These are phyloP conservation scores for Pelochelys cantorii DNA, from an alignment of 2,797 vertebrate species.

Conservation along the genomic window DNA sequence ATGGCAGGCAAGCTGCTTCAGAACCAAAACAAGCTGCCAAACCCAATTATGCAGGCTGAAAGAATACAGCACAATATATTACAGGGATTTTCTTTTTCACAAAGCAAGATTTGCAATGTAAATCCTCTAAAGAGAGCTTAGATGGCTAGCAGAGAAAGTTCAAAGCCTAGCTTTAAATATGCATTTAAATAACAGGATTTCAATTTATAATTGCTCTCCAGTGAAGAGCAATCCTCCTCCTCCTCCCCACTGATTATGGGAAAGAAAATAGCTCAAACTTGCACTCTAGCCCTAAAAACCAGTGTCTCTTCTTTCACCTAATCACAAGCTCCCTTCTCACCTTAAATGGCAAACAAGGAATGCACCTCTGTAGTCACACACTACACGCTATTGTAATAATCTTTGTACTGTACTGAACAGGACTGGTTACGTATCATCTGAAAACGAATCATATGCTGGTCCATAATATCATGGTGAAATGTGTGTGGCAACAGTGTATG, in stretches of 20 bases:
- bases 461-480: too few relatives aligned
- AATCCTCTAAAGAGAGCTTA: not conserved
- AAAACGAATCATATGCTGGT: too few relatives aligned
- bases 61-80: not conserved
- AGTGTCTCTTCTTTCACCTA: not conserved
- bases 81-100: constrained; percentile 8
- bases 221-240: not conserved
- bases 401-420: too few relatives aligned
- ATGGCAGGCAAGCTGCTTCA: constrained; percentile 41
- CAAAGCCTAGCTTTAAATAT: not conserved
- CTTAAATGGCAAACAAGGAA: too few relatives aligned
- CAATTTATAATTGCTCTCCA: not conserved
- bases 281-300: not conserved
- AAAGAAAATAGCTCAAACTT: not conserved
- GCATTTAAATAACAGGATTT: not conserved
- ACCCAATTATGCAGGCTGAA: constrained; percentile 63
- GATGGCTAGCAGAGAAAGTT: not conserved
- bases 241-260: rapidly evolving
- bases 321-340: not conserved
- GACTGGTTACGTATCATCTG: too few relatives aligned
- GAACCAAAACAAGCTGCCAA: constrained; percentile 67
- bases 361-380: too few relatives aligned
- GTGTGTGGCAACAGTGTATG: too few relatives aligned
- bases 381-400: too few relatives aligned
- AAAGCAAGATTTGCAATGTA: constrained; percentile 17